Base-by-base conservation (phyloP, 2,888 invertebrate species). In the Nemotelus pantherinus region DNA sequence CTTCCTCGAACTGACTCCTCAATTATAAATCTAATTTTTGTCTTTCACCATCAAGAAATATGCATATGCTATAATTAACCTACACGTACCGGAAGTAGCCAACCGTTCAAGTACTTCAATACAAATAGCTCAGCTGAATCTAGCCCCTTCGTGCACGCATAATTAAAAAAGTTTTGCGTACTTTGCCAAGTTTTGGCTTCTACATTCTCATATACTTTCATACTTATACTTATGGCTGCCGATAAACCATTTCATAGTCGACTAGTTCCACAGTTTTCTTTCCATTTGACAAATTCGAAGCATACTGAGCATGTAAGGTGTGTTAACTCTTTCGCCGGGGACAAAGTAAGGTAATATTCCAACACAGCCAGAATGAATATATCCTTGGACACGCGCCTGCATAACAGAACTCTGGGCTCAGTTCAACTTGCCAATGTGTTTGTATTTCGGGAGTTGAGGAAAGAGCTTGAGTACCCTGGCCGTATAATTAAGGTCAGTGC, bases 91-190 rank as follows among this genome's bases (percentile, higher is more conserved):
- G 25, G 25, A 25, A 25, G 25, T 25, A 25, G 25, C 25, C 1
- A 25, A 25, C 25, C 25, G 25, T 25, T 25, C 25, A 25, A 25
- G 25, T 25, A 25, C 25, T 25, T 25, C 25, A 25, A 25, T 25
- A 25, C 25, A 25, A 25, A 25, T 1, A 25, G 25, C 1, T 25
- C 25, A 25, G 25, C 25, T 25, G 25, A 25, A 25, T 25, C 25
- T 25, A 25, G 25, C 25, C 25, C 25, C 25, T 25, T 25, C 25
- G 25, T 25, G 25, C 25, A 25, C 25, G 25, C 67, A 67, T 67
- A 67, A 67, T 67, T 67, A 67, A 50, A 67, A 67, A 67, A 67
- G 25, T 67, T 67, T 48, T 67, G 25, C 67, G 6, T 10, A 67
- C 67, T 67, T 48, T 67, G 47, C 48, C 67, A 48, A 67, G 43